These are phyloP conservation scores for Protosalanx chinensis DNA, from an alignment of 2,797 vertebrate species.

Conservation along the genomic window DNA sequence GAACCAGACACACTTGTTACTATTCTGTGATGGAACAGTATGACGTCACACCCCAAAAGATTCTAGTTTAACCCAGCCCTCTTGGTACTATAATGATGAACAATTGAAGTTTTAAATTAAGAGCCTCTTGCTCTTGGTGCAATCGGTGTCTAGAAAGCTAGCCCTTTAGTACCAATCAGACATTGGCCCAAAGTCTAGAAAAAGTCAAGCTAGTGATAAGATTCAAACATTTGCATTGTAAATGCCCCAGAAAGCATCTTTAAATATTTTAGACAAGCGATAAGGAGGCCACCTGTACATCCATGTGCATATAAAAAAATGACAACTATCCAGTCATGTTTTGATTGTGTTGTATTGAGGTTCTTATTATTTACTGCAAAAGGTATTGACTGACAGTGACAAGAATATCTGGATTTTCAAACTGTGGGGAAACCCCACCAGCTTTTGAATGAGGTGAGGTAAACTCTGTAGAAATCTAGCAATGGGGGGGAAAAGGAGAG, in stretches of 20 bases:
- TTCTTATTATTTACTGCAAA: not conserved
- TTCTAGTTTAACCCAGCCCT: not conserved
- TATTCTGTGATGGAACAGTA: constrained; percentile 28
- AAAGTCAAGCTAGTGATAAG: constrained; percentile 26
- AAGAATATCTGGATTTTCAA: not conserved
- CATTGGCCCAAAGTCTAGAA: constrained; percentile 29
- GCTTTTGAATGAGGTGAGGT: constrained; percentile 61
- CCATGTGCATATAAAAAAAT: constrained; percentile 38
- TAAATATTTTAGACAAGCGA: not conserved
- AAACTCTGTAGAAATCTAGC: constrained; percentile 41
- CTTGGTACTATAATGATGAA: too few species aligned
- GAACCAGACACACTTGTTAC: constrained; percentile 42
- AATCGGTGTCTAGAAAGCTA: not conserved
- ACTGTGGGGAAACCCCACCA: constrained; percentile 23
- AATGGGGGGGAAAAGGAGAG: constrained; percentile 19
- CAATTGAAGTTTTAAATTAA: too few species aligned
- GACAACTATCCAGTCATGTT: constrained; percentile 1
- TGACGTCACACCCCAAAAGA: constrained; percentile 21
- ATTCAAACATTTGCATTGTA: constrained; percentile 19
- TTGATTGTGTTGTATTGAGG: constrained; percentile 20
- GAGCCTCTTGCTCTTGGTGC: too few species aligned
- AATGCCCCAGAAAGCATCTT: not conserved
- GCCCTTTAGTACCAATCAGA: constrained; percentile 27
- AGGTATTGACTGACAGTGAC: not conserved
- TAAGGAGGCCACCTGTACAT: constrained; percentile 32